Conservation (phyloP, 2,797 vertebrate species). For the Microctenopoma lineatum region DNA sequence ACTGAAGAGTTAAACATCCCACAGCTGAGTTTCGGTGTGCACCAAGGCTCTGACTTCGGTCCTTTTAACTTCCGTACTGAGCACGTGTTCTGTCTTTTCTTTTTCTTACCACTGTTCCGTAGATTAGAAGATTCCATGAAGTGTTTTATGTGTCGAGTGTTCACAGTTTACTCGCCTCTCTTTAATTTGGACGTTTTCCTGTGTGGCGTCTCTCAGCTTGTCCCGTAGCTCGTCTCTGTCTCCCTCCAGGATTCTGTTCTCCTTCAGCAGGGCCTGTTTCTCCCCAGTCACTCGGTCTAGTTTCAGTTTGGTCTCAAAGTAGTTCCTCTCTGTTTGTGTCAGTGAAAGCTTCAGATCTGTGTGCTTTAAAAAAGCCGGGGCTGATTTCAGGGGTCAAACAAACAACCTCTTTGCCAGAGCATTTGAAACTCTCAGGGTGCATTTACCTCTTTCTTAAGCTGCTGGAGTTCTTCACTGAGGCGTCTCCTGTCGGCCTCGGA, state of each 20-base stretch:
- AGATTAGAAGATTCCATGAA: too few relatives aligned
- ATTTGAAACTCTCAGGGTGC: too few relatives aligned
- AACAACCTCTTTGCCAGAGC: too few relatives aligned
- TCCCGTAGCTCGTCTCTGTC: slow-evolving; percentile 74
- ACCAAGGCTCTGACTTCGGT: slow-evolving; percentile 9
- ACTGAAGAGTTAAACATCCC: too few relatives aligned
- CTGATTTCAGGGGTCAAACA: too few relatives aligned
- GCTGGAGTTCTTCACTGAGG: slow-evolving; percentile 73
- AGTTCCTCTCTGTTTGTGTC: slow-evolving; percentile 78
- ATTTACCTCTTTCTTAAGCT: slow-evolving; percentile 75
- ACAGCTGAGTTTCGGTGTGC: neutral
- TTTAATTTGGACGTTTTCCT: slow-evolving; percentile 76
- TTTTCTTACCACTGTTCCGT: neutral
- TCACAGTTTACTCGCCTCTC: slow-evolving; percentile 69
- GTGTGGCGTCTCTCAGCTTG: slow-evolving; percentile 71
- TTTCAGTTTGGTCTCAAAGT: slow-evolving; percentile 82
- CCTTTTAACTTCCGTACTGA: neutral
- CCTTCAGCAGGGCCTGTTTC: slow-evolving; percentile 72
- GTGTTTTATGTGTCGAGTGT: too few relatives aligned
- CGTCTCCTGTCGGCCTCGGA: slow-evolving; percentile 61
- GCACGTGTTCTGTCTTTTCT: neutral
- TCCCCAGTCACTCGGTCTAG: slow-evolving; percentile 79
- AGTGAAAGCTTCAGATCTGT: slow-evolving; percentile 71
- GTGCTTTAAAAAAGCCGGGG: slow-evolving; percentile 53
- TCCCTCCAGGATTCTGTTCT: slow-evolving; percentile 69